Evolutionary conservation across 1,140 invertebrate species (phyloP).

Genomic region (Bombus polaris): DNA sequence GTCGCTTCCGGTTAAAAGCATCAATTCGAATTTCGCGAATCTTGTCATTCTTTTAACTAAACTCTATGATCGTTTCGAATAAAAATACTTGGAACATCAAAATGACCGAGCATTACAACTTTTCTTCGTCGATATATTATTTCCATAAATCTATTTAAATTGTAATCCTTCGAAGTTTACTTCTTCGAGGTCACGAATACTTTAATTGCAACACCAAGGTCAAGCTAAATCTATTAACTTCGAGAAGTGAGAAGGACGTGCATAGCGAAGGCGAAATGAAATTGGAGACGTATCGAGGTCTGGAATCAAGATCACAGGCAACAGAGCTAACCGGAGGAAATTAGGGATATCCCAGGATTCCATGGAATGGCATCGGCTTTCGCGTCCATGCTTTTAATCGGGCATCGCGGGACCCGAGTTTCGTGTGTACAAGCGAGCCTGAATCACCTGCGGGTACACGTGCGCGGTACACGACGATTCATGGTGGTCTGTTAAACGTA

Average conservation of each 20-base stretch:
- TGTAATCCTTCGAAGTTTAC: neutral
- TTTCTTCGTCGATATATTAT: neutral
- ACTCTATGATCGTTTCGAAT: no score
- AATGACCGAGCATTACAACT: neutral
- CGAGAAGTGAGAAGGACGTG: no score
- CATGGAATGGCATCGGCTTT: neutral
- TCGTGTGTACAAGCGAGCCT: slow-evolving; percentile 8
- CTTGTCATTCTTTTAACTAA: neutral
- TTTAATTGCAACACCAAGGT: no score
- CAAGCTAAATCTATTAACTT: no score
- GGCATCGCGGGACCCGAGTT: neutral
- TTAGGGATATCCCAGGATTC: neutral
- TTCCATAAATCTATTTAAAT: neutral
- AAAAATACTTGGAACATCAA: neutral
- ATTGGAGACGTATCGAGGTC: neutral
- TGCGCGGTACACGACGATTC: slow-evolving; percentile 33
- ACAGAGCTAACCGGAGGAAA: neutral
- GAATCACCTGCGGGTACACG: slow-evolving; percentile 39
- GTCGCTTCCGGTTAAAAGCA: neutral
- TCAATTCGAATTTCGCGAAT: neutral
- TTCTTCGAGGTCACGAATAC: no score
- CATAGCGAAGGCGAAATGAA: no score
- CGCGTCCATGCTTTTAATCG: slow-evolving; percentile 14
- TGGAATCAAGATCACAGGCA: neutral
- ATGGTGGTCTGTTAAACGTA: slow-evolving; percentile 29